Evolutionary conservation across 30 jellyfish, hydroid and myxozoan genomes (phyloP), one percentile per base, ranked within the genome.

Genomic region (Aurelia coerulea): DNA sequence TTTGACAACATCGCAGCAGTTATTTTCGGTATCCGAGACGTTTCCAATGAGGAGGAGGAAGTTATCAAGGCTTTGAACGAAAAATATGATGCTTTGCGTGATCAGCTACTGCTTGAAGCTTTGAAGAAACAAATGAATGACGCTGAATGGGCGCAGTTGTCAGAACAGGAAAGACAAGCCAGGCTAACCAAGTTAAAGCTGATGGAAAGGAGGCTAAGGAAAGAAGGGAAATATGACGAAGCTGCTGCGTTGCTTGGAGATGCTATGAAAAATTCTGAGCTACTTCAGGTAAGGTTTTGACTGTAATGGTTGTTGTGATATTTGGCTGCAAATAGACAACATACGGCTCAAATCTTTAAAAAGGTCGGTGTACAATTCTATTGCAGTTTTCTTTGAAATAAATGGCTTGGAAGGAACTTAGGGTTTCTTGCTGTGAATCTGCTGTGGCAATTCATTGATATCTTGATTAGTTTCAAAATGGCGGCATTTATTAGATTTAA

Each of bases 131-230:
- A 94, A 54, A 84, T 76, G 80, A 74, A 95, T 56, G 92, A 94
- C 17, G 96, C 99, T 7, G 99, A 94, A 65, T 94, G 99, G 99
- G 97, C 88, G 15, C 73, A 78, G 73, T 83, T 94, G 53, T 74
- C 94, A 15, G 99, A 94, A 62, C 99, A 94, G 80, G 96, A 88
- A 58, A 84, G 99, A 72, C 99, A 94, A 69, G 92, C 95, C 88
- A 83, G 83, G 78, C 90, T 94, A 68, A 78, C 89, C 32, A 94
- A 94, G 91, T 51, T 89, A 69, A 84, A 85, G 81, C 37, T 94
- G 56, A 68, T 83, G 89, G 99, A 94, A 76, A 94, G 89, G 90
- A 94, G 90, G 94, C 73, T 94, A 35, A 75, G 97, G 52, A 73
- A 91, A 56, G 99, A 94, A 70, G 99, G 99, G 41, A 83, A 89